phyloP scores from a whole-genome alignment of 1,140 invertebrate species.

The Drosophila kurseongensis region DNA sequence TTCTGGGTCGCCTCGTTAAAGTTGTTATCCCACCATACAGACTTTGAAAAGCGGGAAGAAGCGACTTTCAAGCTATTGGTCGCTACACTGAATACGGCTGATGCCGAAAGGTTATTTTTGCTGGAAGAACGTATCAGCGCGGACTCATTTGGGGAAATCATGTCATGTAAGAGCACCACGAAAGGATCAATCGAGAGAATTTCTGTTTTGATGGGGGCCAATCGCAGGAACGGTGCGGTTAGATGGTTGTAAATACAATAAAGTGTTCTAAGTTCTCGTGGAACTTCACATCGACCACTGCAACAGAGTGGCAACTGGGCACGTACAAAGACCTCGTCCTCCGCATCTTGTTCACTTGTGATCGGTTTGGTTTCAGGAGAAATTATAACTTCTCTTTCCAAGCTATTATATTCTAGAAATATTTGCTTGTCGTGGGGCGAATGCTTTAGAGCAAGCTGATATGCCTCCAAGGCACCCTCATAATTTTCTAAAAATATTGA shows the following conservation, averaged over 20 bases:
- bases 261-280: not conserved
- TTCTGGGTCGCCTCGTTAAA: not conserved
- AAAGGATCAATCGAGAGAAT: constrained; percentile 27
- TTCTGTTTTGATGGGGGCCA: constrained; percentile 41
- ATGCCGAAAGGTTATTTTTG: not conserved
- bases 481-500: not conserved
- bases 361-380: not conserved
- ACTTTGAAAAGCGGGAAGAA: constrained; percentile 11
- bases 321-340: not conserved
- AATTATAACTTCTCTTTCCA: not conserved
- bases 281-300: constrained; percentile 18
- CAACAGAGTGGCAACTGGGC: not conserved
- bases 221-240: constrained; percentile 4
- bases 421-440: constrained; percentile 4
- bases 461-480: not conserved
- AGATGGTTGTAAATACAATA: constrained; percentile 37
- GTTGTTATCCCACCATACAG: constrained; percentile 5
- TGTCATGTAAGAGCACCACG: constrained; percentile 25
- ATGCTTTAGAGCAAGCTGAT: not conserved
- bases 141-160: not conserved
- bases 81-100: not conserved
- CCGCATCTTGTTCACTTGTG: too few species aligned
- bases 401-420: not conserved
- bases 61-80: not conserved
- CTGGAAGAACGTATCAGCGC: not conserved